phyloP scores from a whole-genome alignment of 1,140 invertebrate genomes.

The Rhyzopertha dominica region DNA sequence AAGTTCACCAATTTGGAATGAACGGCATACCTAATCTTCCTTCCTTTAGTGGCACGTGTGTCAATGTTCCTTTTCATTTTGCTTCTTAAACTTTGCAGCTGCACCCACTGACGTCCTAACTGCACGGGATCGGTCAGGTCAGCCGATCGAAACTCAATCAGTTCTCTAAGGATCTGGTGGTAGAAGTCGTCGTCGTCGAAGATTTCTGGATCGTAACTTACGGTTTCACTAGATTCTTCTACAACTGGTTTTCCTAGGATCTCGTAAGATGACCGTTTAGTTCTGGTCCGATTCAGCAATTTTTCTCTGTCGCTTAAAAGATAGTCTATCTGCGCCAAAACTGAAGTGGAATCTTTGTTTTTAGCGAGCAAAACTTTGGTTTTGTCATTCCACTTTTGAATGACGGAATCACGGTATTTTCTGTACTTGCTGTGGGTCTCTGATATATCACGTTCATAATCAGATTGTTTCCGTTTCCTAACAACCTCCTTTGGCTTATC shows the following conservation, averaged over 20 bases:
- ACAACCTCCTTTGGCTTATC: constrained; percentile 37
- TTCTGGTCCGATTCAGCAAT: constrained; percentile 74
- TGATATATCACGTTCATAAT: constrained; percentile 59
- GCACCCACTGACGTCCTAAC: constrained; percentile 78
- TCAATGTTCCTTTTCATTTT: constrained; percentile 90
- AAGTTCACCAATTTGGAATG: constrained; percentile 90
- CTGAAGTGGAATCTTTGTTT: constrained; percentile 63
- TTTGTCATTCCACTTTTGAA: constrained; percentile 92
- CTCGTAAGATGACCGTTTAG: constrained; percentile 69
- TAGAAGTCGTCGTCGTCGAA: constrained; percentile 98
- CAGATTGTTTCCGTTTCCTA: constrained; percentile 57
- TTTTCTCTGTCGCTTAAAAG: constrained; percentile 72
- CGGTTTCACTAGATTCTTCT: constrained; percentile 47
- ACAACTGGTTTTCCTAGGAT: constrained; percentile 59
- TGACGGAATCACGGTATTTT: constrained; percentile 68
- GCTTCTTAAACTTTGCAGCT: constrained; percentile 83
- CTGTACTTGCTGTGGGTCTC: constrained; percentile 60
- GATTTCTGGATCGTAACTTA: constrained; percentile 76
- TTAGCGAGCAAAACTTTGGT: constrained; percentile 64
- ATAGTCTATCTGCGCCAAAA: constrained; percentile 83
- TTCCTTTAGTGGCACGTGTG: constrained; percentile 86
- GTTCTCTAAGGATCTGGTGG: constrained; percentile 83
- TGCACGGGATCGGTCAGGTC: constrained; percentile 77
- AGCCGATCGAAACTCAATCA: constrained; percentile 86
- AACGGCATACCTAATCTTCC: constrained; percentile 84